phyloP scores from a whole-genome alignment of 1,140 invertebrate genomes.

The Parapsyche elsis region DNA sequence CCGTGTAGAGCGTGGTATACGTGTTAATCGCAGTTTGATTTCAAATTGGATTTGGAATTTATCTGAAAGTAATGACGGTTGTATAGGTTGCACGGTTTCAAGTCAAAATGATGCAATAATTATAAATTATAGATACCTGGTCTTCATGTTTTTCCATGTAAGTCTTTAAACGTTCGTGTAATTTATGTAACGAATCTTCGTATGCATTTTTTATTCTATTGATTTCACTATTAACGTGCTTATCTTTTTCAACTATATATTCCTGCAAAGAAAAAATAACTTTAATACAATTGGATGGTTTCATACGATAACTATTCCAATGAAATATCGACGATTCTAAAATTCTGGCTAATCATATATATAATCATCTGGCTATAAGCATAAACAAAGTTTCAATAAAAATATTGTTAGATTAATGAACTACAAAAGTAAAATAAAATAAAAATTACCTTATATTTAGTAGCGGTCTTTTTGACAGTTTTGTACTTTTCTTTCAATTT shows the following conservation, averaged over 20 bases:
- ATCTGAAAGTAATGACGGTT: constrained; percentile 2
- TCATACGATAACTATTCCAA: no score
- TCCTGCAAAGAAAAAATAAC: constrained; percentile 58
- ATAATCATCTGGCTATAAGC: no score
- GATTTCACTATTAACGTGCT: constrained; percentile 65
- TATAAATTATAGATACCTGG: constrained; percentile 40
- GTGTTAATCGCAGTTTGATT: background rate
- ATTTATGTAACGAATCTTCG: constrained; percentile 62
- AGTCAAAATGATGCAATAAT: background rate
- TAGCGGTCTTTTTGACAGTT: constrained; percentile 68
- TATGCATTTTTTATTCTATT: constrained; percentile 65
- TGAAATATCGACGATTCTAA: no score
- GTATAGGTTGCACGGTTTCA: no score
- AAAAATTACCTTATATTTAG: constrained; percentile 68
- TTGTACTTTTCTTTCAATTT: constrained; percentile 68
- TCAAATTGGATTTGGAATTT: background rate
- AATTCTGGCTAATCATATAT: no score
- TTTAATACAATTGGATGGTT: no score
- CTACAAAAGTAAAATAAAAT: no score
- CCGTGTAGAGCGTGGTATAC: background rate
- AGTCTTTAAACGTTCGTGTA: constrained; percentile 56
- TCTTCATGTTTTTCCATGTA: constrained; percentile 57
- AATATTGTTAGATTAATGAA: no score
- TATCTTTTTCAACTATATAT: constrained; percentile 65
- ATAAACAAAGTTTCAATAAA: no score